A percentile compares a stretch with the other conserved stretches of the same genome.
phyloP scores from a whole-genome alignment of 2,113 vertebrate species.

The Colistium nudipinnis region DNA sequence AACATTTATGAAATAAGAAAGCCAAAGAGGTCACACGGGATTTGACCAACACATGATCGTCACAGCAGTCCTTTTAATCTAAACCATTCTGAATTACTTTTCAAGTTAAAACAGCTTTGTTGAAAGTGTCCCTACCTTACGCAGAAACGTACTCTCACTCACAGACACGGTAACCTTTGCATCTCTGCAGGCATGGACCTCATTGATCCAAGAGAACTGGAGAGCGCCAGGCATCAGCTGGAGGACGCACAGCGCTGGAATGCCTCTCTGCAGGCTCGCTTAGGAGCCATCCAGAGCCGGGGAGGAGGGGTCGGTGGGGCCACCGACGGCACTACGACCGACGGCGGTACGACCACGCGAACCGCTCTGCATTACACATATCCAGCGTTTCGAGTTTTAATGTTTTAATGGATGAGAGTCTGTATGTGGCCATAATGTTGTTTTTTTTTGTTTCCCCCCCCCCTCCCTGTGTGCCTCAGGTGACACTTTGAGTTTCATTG shows the following conservation, averaged over 20 bases:
- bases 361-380: background rate
- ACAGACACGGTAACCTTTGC: slow-evolving; percentile 3
- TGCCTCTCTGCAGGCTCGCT: slow-evolving; percentile 80
- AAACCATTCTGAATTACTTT: background rate
- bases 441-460: no score
- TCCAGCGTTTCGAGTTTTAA: background rate
- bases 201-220: slow-evolving; percentile 77
- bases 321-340: slow-evolving; percentile 72
- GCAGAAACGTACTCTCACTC: background rate
- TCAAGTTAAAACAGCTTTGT: background rate
- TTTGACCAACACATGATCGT: no score
- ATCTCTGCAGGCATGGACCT: slow-evolving; percentile 54
- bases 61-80: background rate
- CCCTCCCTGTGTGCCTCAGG: slow-evolving; percentile 81
- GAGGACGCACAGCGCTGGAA: slow-evolving; percentile 86
- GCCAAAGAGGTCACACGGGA: no score
- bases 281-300: slow-evolving; percentile 82
- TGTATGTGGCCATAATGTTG: slow-evolving; percentile 1
- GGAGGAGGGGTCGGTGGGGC: slow-evolving; percentile 82
- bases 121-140: background rate
- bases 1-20: no score
- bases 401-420: background rate
- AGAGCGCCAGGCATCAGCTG: slow-evolving; percentile 80
- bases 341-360: slow-evolving; percentile 54
- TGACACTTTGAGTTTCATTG: slow-evolving; percentile 88